phyloP scores from a whole-genome alignment of 2,113 vertebrate genomes.

The Lepus americanus region DNA sequence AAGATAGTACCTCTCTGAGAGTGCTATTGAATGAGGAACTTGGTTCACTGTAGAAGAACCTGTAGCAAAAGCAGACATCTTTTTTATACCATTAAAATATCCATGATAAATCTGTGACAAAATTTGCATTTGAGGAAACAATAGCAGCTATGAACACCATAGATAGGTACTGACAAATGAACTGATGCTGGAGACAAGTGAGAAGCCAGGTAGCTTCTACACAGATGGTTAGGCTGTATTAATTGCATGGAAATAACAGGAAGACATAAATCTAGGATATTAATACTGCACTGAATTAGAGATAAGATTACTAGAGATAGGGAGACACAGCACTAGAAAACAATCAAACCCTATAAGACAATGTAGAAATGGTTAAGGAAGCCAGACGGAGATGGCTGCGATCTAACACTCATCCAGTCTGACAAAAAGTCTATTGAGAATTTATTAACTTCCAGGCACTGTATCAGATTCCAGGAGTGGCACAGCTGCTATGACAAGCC shows the following conservation, averaged over 20 bases:
- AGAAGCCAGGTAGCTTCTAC: background rate
- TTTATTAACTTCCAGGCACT: background rate
- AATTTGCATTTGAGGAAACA: slow-evolving; percentile 12
- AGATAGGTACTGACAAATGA: background rate
- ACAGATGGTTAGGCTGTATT: background rate
- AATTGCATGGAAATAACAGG: background rate
- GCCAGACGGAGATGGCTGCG: background rate
- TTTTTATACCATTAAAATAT: background rate
- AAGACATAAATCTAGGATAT: background rate
- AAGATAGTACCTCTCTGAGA: background rate
- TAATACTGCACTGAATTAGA: background rate
- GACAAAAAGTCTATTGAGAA: background rate
- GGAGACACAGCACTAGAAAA: background rate
- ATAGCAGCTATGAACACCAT: background rate
- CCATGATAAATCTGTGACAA: background rate
- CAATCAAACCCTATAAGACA: background rate
- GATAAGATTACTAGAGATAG: background rate
- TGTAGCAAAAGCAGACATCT: background rate
- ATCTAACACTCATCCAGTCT: background rate
- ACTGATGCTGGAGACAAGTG: background rate
- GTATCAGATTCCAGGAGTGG: background rate
- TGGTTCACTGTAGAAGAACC: background rate
- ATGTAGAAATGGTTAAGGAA: background rate
- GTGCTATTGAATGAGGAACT: background rate
- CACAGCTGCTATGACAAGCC: background rate